A percentile compares a stretch with the other conserved stretches of the same genome.
Evolutionary conservation across 2,113 vertebrate genomes (phyloP).

Genomic region (Eulemur rufifrons): DNA sequence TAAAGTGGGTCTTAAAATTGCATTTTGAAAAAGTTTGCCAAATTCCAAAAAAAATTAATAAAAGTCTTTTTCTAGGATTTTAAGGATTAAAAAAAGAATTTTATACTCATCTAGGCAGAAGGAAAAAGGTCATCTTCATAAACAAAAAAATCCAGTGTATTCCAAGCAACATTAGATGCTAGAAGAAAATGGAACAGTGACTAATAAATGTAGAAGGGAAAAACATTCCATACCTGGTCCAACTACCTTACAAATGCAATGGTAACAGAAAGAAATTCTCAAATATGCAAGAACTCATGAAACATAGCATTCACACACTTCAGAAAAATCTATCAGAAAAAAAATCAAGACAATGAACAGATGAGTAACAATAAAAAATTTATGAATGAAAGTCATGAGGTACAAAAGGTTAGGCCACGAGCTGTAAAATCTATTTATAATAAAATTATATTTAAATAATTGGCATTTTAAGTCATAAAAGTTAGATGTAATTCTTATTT

Average conservation of each 20-base stretch:
- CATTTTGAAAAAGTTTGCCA: constrained; percentile 8
- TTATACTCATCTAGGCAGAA: not conserved
- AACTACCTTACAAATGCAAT: not conserved
- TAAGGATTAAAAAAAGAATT: not conserved
- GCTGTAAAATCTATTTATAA: not conserved
- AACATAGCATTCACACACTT: not conserved
- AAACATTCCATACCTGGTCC: not conserved
- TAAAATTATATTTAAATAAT: constrained; percentile 25
- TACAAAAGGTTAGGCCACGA: not conserved
- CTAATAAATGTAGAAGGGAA: not conserved
- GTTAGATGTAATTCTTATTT: not conserved
- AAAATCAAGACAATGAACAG: not conserved
- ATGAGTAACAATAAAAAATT: not conserved
- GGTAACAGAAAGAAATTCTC: not conserved
- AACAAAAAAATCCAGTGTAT: not conserved
- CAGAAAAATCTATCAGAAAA: not conserved
- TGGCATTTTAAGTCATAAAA: constrained; percentile 2
- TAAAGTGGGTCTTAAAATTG: constrained; percentile 10
- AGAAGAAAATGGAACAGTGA: not conserved
- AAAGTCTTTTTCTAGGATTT: not conserved
- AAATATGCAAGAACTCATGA: not conserved
- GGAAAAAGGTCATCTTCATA: not conserved
- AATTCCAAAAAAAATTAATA: constrained; percentile 3
- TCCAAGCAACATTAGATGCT: not conserved
- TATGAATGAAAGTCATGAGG: not conserved